These are phyloP conservation scores for Clarias pachynema DNA, from an alignment of 2,797 vertebrate species.

Conservation along the genomic window DNA sequence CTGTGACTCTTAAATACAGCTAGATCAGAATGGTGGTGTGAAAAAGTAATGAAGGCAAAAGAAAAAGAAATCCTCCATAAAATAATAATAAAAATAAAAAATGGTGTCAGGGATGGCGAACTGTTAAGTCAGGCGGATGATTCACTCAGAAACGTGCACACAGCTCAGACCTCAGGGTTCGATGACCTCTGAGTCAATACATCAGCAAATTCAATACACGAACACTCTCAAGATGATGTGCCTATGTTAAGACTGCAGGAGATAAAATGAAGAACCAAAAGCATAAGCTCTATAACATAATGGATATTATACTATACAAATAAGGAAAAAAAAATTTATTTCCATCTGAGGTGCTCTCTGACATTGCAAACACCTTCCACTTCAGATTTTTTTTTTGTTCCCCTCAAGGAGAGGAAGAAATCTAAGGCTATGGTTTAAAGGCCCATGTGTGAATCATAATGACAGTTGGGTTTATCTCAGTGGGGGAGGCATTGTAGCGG, in stretches of 20 bases:
- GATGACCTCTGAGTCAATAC: conserved; percentile 11
- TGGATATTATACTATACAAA: background rate
- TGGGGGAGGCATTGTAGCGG: conserved; percentile 30
- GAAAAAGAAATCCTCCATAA: no score
- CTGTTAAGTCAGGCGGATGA: conserved; percentile 26
- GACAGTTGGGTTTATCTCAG: conserved; percentile 40
- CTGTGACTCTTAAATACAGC: conserved; percentile 39
- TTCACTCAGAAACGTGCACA: conserved; percentile 13
- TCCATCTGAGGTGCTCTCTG: background rate
- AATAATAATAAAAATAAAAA: background rate
- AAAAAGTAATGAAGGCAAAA: conserved; percentile 10
- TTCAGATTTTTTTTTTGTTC: background rate
- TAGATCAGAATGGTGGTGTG: conserved; percentile 24
- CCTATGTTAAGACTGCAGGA: conserved; percentile 4
- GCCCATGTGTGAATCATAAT: conserved; percentile 29
- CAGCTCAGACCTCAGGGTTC: background rate
- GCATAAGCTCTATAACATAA: background rate
- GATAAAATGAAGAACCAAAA: background rate
- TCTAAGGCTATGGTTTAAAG: background rate
- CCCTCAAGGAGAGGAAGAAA: conserved; percentile 12
- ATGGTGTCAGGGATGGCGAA: background rate
- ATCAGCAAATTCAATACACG: background rate
- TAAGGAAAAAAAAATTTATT: conserved; percentile 9
- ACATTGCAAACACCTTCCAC: background rate
- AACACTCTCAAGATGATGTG: conserved; percentile 13